phyloP scores from a whole-genome alignment of 2,113 vertebrate species.

The Paratilapia polleni region DNA sequence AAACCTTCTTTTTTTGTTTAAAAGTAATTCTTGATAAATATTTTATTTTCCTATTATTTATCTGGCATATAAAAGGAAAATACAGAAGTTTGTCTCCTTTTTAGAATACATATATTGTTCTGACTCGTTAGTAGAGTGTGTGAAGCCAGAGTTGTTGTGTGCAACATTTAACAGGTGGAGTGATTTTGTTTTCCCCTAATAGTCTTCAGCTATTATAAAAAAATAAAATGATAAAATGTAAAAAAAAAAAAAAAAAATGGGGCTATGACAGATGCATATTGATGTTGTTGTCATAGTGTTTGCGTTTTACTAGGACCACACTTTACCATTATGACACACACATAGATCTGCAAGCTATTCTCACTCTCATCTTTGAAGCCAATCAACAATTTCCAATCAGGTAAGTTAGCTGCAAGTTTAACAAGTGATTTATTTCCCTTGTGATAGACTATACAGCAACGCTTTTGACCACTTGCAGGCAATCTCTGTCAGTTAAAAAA shows the following conservation, averaged over 20 bases:
- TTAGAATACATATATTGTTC: background rate
- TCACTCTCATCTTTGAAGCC: background rate
- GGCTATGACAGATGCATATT: background rate
- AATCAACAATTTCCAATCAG: background rate
- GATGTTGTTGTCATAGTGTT: background rate
- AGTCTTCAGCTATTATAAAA: background rate
- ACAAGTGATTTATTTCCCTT: background rate
- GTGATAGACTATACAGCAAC: background rate
- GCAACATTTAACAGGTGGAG: background rate
- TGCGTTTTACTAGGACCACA: background rate
- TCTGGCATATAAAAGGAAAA: background rate
- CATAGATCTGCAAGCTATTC: no score
- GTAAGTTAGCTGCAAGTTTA: background rate
- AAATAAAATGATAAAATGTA: background rate
- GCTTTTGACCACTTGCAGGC: background rate
- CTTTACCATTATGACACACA: background rate
- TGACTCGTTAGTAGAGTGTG: background rate
- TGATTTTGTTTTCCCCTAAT: no score
- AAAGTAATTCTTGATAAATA: no score
- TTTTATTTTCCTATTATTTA: background rate
- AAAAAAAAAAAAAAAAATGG: background rate
- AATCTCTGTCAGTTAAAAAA: background rate
- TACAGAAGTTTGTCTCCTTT: background rate
- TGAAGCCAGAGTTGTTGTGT: background rate
- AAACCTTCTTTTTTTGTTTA: no score